Evolutionary conservation across 35 echinoderm and acorn worm species (phyloP), one percentile per base, ranked within the genome.

Genomic region (Antedon bifida): DNA sequence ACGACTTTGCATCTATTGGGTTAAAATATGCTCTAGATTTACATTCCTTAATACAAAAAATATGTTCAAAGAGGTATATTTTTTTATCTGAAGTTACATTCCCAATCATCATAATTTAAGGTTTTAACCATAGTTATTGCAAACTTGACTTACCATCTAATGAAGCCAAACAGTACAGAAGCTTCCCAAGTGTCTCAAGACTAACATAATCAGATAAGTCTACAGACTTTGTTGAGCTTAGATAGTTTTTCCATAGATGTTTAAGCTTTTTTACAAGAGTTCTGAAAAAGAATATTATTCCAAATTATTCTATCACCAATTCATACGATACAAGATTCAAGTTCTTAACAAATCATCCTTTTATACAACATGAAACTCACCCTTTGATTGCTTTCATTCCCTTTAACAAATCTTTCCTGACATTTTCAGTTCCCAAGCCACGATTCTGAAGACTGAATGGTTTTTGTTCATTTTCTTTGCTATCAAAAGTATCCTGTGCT

Each of bases 121-220:
- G n/a, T n/a, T n/a, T n/a, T n/a, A n/a, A n/a, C n/a, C n/a, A n/a
- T n/a, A n/a, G n/a, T n/a, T n/a, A n/a, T n/a, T n/a, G n/a, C n/a
- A 42, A 7, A 42, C 13, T 79, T 17, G 36, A 84, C 46, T 33
- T 85, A 85, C 84, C 75, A 30, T n/a, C n/a, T n/a, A 14, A 23
- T 8, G 31, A 0, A 29, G 84, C 84, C 13, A 85, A 36, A 36
- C 78, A 35, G 28, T 45, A 11, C 23, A 85, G 32, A 26, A 42
- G 17, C 29, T 42, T 74, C 4, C 74, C 84, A 21, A 85, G 84
- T 3, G 34, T 74, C 34, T 85, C 84, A 34, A 85, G 19, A 45
- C 84, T 85, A 8, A 85, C 35, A 39, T 76, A 85, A 26, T 78
- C 84, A 77, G 75, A 74, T 16, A 85, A 33, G 78, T 75, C 74